phyloP scores from a whole-genome alignment of 2,888 invertebrate species.

The Aphodius granarius region DNA sequence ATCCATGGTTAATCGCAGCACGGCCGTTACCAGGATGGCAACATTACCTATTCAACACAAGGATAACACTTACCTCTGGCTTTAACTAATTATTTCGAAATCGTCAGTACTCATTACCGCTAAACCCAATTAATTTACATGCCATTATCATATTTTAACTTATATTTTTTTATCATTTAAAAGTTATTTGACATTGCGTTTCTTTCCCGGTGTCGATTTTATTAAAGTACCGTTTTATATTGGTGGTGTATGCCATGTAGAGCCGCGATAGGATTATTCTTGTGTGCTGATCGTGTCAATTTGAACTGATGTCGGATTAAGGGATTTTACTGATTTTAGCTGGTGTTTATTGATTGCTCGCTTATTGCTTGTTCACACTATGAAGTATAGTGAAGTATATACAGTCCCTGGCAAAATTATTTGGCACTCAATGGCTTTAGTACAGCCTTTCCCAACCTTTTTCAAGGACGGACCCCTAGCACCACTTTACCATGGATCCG shows the following conservation, averaged over 20 bases:
- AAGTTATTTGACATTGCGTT: not conserved
- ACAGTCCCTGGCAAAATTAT: too few species aligned
- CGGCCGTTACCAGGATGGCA: not conserved
- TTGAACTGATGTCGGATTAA: not conserved
- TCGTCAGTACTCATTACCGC: not conserved
- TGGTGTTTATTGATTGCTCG: too few species aligned
- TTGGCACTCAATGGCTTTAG: too few species aligned
- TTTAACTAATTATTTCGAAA: not conserved
- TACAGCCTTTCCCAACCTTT: too few species aligned
- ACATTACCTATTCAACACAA: not conserved
- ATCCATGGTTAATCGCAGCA: not conserved
- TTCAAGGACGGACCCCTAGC: too few species aligned
- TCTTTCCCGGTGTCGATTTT: not conserved
- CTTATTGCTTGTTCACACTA: too few species aligned
- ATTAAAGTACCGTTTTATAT: not conserved
- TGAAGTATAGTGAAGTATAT: too few species aligned
- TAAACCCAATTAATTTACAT: not conserved
- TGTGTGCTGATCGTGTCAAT: not conserved
- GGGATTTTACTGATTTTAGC: not conserved
- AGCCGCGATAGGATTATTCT: not conserved
- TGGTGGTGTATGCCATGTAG: not conserved
- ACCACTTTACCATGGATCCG: too few species aligned
- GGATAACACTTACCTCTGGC: not conserved
- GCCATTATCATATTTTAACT: not conserved
- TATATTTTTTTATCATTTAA: not conserved